Evolutionary conservation across 2,113 vertebrate species (phyloP), one percentile per base, ranked within the genome.

Genomic region (Erythrocebus patas): DNA sequence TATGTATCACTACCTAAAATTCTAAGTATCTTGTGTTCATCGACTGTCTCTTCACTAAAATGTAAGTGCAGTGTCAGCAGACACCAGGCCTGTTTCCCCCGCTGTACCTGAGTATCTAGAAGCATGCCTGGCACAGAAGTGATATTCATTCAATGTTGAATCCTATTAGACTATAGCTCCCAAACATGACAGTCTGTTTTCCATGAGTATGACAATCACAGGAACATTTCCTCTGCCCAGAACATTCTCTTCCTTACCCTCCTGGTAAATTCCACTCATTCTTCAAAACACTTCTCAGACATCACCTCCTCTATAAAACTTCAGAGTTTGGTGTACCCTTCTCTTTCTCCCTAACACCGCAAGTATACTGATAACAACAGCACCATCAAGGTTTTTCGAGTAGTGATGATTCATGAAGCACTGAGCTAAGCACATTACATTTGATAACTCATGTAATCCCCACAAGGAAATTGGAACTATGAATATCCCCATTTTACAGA

Each of bases 141-240:
- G 32, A 6, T 1, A 0, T 25, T 18, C 45, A 4, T 3, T 9
- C 17, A 25, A 9, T 20, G 45, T 3, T 45, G 83, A 38, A 9
- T 20, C 23, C 38, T 14, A 48, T 23, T 9, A 45, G n/a, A 50
- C 9, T 6, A 10, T 35, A 32, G 30, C 11, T 82, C 20, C 30
- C 17, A 38, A 72, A 79, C 81, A 35, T 27, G 30, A 30, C 43
- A 66, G 8, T 14, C 45, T 25, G 55, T 45, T 35, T 32, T n/a
- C 57, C 20, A 13, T 38, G 3, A 17, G 18, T 8, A 38, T 0
- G 23, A 30, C 38, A 48, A 9, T 59, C 8, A 35, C 12, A 57
- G 35, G 2, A 18, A 43, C 25, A 13, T 73, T 40, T 50, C 40
- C 64, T 89, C 75, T 59, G 16, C 43, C 52, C 32, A 35, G 52